Conservation (phyloP, 2,888 invertebrate species). For the Lasius fuliginosus region DNA sequence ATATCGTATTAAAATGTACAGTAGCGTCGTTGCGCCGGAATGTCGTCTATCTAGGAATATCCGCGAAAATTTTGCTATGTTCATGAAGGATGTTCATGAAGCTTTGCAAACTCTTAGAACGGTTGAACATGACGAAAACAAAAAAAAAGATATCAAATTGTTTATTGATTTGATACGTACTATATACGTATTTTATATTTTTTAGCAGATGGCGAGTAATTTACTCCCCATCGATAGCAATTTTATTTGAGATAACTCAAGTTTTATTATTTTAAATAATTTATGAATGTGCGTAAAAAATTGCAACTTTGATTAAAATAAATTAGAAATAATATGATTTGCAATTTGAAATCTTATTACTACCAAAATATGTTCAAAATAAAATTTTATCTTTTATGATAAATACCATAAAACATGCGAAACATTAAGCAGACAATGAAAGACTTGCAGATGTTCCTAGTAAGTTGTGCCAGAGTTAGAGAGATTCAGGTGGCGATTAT, state of each 20-base stretch:
- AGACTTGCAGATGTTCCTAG: constrained; percentile 21
- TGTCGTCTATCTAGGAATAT: constrained; percentile 56
- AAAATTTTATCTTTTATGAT: background rate
- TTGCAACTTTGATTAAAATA: background rate
- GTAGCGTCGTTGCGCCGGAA: constrained; percentile 58
- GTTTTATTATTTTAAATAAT: background rate
- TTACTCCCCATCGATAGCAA: background rate
- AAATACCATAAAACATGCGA: background rate
- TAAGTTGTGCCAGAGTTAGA: constrained; percentile 15
- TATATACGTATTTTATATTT: background rate
- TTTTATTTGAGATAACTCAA: background rate
- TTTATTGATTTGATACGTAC: background rate
- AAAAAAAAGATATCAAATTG: background rate
- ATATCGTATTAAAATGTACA: constrained; percentile 59
- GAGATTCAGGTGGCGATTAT: background rate
- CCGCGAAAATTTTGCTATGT: constrained; percentile 1
- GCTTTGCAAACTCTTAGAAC: background rate
- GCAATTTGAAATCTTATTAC: background rate
- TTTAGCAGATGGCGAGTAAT: background rate
- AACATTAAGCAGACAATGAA: background rate
- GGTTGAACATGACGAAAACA: background rate
- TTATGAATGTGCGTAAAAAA: background rate
- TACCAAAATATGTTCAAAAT: background rate
- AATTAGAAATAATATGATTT: background rate
- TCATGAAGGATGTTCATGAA: background rate